These are phyloP conservation scores for Drosophila testacea DNA, from an alignment of 2,888 invertebrate genomes.

Conservation along the genomic window DNA sequence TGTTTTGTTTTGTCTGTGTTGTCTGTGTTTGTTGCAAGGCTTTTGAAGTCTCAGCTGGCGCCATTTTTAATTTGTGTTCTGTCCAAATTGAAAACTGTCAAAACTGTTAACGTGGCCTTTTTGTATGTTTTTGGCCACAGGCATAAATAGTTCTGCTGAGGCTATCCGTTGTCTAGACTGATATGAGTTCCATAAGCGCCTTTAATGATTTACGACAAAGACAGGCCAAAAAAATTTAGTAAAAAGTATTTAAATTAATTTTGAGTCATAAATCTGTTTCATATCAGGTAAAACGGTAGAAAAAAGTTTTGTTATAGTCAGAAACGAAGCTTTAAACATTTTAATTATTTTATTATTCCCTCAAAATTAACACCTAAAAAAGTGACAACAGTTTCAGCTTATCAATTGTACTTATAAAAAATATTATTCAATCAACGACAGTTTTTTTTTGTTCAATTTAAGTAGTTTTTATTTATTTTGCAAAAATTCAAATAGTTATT, in stretches of 20 bases:
- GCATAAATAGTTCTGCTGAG: constrained; percentile 52
- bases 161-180: constrained; percentile 8
- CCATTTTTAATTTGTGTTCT: constrained; percentile 71
- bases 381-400: background rate
- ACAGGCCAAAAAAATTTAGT: background rate
- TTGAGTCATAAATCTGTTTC: background rate
- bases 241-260: constrained; percentile 1
- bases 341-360: background rate
- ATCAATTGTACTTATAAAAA: background rate
- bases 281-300: background rate
- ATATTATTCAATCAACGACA: background rate
- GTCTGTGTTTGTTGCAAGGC: constrained; percentile 10
- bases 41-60: constrained; percentile 67
- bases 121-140: constrained; percentile 30
- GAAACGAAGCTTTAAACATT: background rate
- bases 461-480: background rate
- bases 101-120: constrained; percentile 67
- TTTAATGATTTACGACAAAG: background rate
- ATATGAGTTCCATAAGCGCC: background rate
- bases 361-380: background rate
- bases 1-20: constrained; percentile 18
- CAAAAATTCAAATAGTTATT: too few relatives aligned
- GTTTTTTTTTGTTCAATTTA: background rate
- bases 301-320: background rate
- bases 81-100: constrained; percentile 76